A percentile compares a stretch with the other conserved stretches of the same genome.
phyloP scores from a whole-genome alignment of 1,140 invertebrate species.

The Samia ricini region DNA sequence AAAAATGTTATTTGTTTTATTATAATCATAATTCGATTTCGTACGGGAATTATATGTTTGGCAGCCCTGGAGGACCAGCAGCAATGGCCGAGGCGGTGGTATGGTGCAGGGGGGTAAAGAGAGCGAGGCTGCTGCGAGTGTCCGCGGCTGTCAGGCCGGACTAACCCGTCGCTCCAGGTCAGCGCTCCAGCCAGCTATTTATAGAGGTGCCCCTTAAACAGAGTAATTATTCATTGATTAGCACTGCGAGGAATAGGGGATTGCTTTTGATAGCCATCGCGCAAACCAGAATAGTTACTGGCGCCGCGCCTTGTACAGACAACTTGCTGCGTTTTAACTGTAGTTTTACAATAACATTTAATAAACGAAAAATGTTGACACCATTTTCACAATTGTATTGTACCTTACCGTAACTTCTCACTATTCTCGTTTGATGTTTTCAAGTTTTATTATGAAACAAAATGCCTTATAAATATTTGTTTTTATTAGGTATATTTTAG shows the following conservation, averaged over 20 bases:
- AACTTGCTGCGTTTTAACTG: constrained; percentile 11
- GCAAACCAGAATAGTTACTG: constrained; percentile 69
- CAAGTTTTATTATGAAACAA: too few species aligned
- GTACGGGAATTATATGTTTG: neutral
- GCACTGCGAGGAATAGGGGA: constrained; percentile 75
- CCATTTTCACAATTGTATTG: neutral
- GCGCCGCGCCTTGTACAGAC: constrained; percentile 53
- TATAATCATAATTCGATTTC: neutral
- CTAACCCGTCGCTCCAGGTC: constrained; percentile 76
- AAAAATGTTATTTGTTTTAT: too few species aligned
- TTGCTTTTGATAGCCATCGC: constrained; percentile 75
- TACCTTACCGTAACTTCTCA: neutral
- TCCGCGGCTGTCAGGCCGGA: constrained; percentile 69
- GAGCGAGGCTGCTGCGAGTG: constrained; percentile 58
- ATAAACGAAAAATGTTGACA: neutral
- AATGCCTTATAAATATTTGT: too few species aligned
- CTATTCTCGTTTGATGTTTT: too few species aligned
- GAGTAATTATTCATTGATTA: constrained; percentile 78
- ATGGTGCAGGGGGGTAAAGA: constrained; percentile 23
- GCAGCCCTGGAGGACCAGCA: constrained; percentile 7
- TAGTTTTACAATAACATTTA: neutral
- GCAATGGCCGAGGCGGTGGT: constrained; percentile 16
- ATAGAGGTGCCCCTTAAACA: constrained; percentile 76
- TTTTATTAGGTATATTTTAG: too few species aligned
- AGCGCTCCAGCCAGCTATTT: constrained; percentile 75